phyloP scores from a whole-genome alignment of 2,113 vertebrate species.

The Elephantulus edwardii region DNA sequence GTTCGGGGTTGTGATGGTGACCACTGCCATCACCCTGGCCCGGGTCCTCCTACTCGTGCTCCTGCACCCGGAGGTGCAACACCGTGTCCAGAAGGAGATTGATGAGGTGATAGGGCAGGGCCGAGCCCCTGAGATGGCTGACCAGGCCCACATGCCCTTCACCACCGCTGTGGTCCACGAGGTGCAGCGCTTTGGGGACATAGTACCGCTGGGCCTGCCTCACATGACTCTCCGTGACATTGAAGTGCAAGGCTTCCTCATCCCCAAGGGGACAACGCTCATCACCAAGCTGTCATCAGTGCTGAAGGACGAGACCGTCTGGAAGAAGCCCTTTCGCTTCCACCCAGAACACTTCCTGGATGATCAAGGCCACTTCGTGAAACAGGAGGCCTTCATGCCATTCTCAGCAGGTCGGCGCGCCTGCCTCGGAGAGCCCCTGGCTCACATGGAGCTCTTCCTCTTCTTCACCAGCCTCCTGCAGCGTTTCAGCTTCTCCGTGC shows the following conservation, averaged over 20 bases:
- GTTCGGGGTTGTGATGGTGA: constrained; percentile 75
- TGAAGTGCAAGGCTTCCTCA: constrained; percentile 79
- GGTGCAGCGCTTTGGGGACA: constrained; percentile 76
- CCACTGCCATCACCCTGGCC: constrained; percentile 76
- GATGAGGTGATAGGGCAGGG: constrained; percentile 81
- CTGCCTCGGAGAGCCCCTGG: constrained; percentile 83
- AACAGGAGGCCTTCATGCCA: constrained; percentile 88
- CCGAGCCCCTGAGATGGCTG: constrained; percentile 68
- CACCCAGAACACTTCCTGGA: constrained; percentile 88
- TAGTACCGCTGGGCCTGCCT: constrained; percentile 34
- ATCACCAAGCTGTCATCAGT: constrained; percentile 85
- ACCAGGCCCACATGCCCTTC: constrained; percentile 82
- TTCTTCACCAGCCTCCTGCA: constrained; percentile 84
- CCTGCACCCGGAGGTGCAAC: constrained; percentile 80
- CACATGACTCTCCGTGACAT: constrained; percentile 78
- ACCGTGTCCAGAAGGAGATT: constrained; percentile 83
- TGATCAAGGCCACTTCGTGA: constrained; percentile 82
- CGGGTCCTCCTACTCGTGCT: constrained; percentile 85
- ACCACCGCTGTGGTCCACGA: constrained; percentile 85
- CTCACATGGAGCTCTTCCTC: constrained; percentile 85
- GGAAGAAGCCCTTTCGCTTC: constrained; percentile 86
- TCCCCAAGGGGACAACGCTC: constrained; percentile 85
- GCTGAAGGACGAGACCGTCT: constrained; percentile 85
- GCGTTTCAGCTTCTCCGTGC: constrained; percentile 76
- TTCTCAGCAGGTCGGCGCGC: constrained; percentile 88